These are phyloP conservation scores for Pangasius mekongensis DNA, from an alignment of 2,797 vertebrate genomes.

Conservation along the genomic window DNA sequence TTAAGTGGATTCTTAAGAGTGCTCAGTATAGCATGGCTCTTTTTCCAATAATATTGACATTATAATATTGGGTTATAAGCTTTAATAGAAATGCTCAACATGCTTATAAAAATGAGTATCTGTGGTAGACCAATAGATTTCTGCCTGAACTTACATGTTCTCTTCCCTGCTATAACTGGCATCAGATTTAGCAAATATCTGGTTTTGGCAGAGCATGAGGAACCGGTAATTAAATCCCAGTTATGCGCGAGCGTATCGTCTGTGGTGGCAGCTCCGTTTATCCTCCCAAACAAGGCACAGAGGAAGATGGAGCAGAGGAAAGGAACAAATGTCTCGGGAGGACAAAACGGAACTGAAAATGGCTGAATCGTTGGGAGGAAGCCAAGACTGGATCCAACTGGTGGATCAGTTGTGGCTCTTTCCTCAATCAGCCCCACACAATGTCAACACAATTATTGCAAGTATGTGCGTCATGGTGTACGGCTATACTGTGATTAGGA, in stretches of 20 bases:
- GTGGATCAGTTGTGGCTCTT: constrained; percentile 39
- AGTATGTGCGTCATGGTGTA: neutral
- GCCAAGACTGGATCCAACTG: constrained; percentile 45
- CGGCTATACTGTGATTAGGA: neutral
- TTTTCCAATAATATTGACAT: neutral
- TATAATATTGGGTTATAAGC: neutral
- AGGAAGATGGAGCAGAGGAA: constrained; percentile 32
- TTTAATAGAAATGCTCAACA: neutral
- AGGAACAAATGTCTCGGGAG: constrained; percentile 28
- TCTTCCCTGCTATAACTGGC: constrained; percentile 11
- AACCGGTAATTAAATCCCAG: constrained; percentile 48
- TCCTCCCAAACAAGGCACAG: constrained; percentile 29
- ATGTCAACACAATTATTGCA: constrained; percentile 11
- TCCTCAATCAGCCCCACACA: neutral
- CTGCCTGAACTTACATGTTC: neutral
- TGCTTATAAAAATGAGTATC: neutral
- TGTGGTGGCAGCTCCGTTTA: constrained; percentile 39
- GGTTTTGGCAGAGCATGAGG: constrained; percentile 43
- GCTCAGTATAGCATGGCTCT: neutral
- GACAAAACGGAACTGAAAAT: constrained; percentile 17
- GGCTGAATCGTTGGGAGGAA: constrained; percentile 25
- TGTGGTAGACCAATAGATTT: neutral
- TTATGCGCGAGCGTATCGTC: constrained; percentile 45
- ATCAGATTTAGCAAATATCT: constrained; percentile 35
- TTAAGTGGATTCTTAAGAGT: neutral